Evolutionary conservation across 2,797 vertebrate genomes (phyloP), one percentile per base, ranked within the genome.

Genomic region (Spinibarbus caldwelli): DNA sequence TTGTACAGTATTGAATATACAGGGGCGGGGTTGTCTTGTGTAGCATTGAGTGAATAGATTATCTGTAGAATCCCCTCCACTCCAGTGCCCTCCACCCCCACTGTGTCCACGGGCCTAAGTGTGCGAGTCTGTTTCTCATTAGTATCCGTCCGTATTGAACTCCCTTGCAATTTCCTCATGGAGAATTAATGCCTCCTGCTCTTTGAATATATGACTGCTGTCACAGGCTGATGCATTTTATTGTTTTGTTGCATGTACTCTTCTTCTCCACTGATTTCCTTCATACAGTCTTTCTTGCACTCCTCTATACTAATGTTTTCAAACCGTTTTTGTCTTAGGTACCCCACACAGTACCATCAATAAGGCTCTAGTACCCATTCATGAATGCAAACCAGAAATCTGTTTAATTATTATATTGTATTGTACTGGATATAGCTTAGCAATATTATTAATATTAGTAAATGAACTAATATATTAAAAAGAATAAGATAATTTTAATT

Each of bases 31-130:
- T 70, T 73, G 67, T 85, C 59, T 47, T 67, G 23, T 77, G 62
- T 86, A 78, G 23, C 62, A 87, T 29, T 68, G 54, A 78, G 68
- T 76, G 70, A 75, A 83, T 84, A 59, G 75, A 70, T 84, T 70
- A 78, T 21, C 64, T 80, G 71, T 49, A 85, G 78, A 86, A 68
- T 80, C 75, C 72, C 54, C 36, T 91, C 83, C 88, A 88, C 90
- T 87, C 89, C 86, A 87, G 66, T 90, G 89, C 91, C 91, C 91
- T 93, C 91, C 90, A 91, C 91, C 89, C 78, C 82, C 52, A 70
- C 77, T 70, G 85, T 67, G 31, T 87, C 80, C 83, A 64, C 75
- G 34, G 19, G 45, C 49, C 70, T 83, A 84, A 87, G 64, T 76
- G 64, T 88, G 31, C 62, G 15, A 84, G 70, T 43, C 86, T 89